These are phyloP conservation scores for Neotoxoptera formosana DNA, from an alignment of 1,140 invertebrate species.

Conservation along the genomic window DNA sequence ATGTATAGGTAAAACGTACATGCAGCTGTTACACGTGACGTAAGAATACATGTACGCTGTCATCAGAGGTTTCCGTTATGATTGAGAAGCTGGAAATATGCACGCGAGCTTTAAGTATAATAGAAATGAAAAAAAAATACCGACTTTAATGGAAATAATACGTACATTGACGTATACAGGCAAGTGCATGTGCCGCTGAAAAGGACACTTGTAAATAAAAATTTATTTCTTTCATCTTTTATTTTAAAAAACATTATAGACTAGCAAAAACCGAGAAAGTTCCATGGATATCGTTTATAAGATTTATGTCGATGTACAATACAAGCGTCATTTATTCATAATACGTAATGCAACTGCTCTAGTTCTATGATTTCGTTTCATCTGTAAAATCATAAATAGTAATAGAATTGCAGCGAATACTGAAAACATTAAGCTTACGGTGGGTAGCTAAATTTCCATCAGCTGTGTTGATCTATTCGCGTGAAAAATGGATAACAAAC, in stretches of 20 bases:
- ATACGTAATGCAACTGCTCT: not conserved
- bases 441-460: not conserved
- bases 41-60: not conserved
- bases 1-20: not conserved
- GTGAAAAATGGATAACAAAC: not conserved
- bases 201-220: not conserved
- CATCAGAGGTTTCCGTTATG: not conserved
- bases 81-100: not conserved
- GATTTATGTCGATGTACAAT: not conserved
- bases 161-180: not conserved
- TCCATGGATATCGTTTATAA: not conserved
- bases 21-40: not conserved
- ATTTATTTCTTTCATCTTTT: not conserved
- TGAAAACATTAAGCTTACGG: not conserved
- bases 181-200: not conserved
- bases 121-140: not conserved
- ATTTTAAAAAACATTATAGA: not conserved
- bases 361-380: not conserved
- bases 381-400: not conserved
- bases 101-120: not conserved
- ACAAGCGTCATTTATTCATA: not conserved
- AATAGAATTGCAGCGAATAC: not conserved
- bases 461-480: not conserved
- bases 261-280: not conserved
- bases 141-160: not conserved